Evolutionary conservation across 2,113 vertebrate species (phyloP).

Genomic region (Montifringilla adamsi): DNA sequence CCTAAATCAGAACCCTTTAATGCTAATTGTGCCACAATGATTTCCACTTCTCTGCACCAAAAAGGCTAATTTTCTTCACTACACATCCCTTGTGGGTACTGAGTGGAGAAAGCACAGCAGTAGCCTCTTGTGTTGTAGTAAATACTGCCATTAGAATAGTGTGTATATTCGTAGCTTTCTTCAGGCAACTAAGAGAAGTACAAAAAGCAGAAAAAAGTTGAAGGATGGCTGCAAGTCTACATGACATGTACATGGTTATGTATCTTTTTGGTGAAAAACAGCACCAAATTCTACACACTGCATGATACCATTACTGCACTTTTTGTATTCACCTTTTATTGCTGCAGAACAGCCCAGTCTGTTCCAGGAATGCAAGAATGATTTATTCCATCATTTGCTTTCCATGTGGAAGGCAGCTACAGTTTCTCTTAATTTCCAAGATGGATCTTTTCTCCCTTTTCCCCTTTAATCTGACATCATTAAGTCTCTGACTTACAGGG

Average conservation of each 20-base stretch:
- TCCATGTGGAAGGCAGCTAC: not conserved
- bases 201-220: not conserved
- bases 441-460: not conserved
- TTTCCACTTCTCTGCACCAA: not conserved
- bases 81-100: not conserved
- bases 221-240: not conserved
- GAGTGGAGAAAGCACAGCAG: not conserved
- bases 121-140: not conserved
- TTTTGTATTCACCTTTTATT: not conserved
- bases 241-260: not conserved
- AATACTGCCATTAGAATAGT: not conserved
- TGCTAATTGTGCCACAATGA: not conserved
- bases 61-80: not conserved
- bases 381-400: not conserved
- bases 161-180: not conserved
- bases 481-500: not conserved
- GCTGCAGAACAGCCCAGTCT: not conserved
- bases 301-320: not conserved
- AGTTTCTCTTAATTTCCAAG: not conserved
- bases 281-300: not conserved
- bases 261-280: not conserved
- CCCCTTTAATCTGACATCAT: constrained; percentile 4
- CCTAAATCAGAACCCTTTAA: not conserved
- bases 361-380: not conserved
- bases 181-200: not conserved